Percentiles rank a stretch among this genome's conserved stretches.
These are phyloP conservation scores for Myocastor coypus DNA, from an alignment of 2,113 vertebrate species.

Conservation along the genomic window DNA sequence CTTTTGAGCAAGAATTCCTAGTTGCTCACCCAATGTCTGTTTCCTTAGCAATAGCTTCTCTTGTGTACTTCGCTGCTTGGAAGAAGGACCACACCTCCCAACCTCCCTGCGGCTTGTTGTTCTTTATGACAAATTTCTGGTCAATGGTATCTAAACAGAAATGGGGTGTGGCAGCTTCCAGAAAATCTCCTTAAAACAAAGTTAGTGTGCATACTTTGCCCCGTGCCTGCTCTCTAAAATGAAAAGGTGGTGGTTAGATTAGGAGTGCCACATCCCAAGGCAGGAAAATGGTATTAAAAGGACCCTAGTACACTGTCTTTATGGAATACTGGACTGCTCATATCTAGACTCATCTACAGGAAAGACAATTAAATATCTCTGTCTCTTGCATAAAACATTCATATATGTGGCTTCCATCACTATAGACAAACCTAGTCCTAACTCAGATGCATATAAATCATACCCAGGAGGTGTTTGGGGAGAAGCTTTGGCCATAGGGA, in stretches of 20 bases:
- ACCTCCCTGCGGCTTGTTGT: neutral
- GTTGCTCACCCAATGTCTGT: neutral
- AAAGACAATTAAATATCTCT: neutral
- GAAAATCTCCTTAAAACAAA: neutral
- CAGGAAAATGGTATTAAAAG: neutral
- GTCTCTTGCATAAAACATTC: neutral
- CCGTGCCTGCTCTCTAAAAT: neutral
- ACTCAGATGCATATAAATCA: neutral
- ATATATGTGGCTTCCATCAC: neutral
- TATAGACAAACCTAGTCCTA: neutral
- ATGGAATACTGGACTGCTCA: neutral
- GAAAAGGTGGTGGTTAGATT: neutral
- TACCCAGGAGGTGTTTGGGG: neutral
- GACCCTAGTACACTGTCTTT: neutral
- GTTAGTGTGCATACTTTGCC: neutral
- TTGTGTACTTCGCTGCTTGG: neutral
- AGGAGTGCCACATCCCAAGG: too few species aligned
- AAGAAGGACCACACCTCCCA: neutral
- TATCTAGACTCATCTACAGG: too few species aligned
- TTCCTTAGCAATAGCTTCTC: neutral
- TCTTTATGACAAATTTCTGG: neutral
- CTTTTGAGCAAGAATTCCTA: neutral
- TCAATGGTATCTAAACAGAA: slow-evolving; percentile 10
- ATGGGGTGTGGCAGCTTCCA: neutral
- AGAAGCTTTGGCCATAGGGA: neutral